Evolutionary conservation across 2,113 vertebrate genomes (phyloP).

Genomic region (Dasyurus viverrinus): DNA sequence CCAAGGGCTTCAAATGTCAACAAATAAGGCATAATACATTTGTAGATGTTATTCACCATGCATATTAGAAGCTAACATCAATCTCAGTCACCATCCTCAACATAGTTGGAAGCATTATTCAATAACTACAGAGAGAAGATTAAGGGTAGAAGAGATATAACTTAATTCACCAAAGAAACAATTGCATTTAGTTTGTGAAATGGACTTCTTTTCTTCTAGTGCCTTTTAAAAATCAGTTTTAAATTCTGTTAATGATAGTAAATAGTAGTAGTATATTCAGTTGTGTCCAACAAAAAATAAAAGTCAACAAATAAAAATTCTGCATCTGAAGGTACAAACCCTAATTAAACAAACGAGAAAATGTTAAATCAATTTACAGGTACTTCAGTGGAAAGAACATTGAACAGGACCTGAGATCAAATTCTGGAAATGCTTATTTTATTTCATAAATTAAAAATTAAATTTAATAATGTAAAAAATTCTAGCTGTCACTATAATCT

Average conservation of each 20-base stretch:
- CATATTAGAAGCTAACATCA: neutral
- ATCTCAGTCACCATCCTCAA: neutral
- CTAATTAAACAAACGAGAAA: neutral
- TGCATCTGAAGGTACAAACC: slow-evolving; percentile 53
- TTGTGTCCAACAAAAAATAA: slow-evolving; percentile 47
- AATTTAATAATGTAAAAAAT: no score
- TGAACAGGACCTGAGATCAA: neutral
- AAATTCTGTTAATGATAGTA: slow-evolving; percentile 5
- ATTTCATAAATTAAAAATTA: no score
- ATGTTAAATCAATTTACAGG: neutral
- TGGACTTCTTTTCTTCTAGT: neutral
- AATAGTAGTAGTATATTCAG: slow-evolving; percentile 42
- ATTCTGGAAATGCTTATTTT: neutral
- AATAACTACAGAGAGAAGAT: neutral
- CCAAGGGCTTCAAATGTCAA: slow-evolving; percentile 61
- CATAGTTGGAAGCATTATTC: neutral
- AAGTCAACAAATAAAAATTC: slow-evolving; percentile 38
- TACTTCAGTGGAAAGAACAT: neutral
- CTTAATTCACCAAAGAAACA: neutral
- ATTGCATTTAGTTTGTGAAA: neutral
- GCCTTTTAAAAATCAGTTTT: neutral
- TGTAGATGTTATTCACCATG: neutral
- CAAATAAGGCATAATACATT: slow-evolving; percentile 46
- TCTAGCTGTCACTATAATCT: neutral
- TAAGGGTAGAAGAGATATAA: neutral